These are phyloP conservation scores for Halocaridina rubra DNA, from an alignment of 2,888 invertebrate species.

Conservation along the genomic window DNA sequence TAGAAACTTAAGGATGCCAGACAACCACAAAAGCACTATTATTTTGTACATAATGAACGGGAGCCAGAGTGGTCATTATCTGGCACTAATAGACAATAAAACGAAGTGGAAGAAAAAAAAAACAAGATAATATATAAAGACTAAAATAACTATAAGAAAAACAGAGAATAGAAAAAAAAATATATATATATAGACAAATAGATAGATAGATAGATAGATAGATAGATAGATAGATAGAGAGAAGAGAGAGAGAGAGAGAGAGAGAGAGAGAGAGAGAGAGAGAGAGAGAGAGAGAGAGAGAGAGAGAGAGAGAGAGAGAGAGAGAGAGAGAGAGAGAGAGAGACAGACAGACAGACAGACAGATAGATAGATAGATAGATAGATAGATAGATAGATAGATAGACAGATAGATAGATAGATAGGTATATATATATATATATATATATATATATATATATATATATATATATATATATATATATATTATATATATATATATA, in stretches of 20 bases:
- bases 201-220: neutral
- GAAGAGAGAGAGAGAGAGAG: neutral
- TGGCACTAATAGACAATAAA: neutral
- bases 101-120: no score
- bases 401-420: no score
- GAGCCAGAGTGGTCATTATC: no score
- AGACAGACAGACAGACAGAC: neutral
- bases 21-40: no score
- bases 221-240: neutral
- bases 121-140: neutral
- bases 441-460: no score
- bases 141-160: neutral
- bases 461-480: no score
- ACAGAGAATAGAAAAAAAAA: neutral
- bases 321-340: neutral
- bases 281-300: neutral
- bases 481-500: no score
- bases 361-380: neutral
- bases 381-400: no score
- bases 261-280: neutral
- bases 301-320: neutral
- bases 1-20: no score
- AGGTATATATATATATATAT: no score
- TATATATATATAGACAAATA: neutral
- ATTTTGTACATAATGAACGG: no score